Evolutionary conservation across 2,797 vertebrate species (phyloP), one percentile per base, ranked within the genome.

Genomic region (Hybognathus amarus): DNA sequence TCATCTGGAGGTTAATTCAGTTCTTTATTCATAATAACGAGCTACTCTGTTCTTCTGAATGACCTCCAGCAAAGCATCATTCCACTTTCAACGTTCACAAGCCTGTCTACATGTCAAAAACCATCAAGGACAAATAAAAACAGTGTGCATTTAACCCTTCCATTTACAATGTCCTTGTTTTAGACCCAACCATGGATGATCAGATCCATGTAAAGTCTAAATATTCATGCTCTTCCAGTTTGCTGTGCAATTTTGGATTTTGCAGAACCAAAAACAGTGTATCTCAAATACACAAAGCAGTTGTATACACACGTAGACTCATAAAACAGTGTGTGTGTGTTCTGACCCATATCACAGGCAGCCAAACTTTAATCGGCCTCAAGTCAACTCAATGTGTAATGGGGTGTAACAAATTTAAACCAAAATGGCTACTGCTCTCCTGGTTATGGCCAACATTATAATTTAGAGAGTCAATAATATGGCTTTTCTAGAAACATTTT

Each of bases 1-100:
- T 83, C 81, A 40, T 68, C 47, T 12, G 73, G 30, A 83, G 82
- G 82, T 78, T 78, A 78, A 78, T 70, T 77, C 38, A 61, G 24
- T 70, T 36, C 54, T 77, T 83, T 83, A 83, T 83, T 83, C 75
- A 63, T 83, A 78, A 83, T 78, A 83, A 83, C n/a, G 74, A 78
- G 74, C 33, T 56, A 38, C 22, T 83, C 47, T 24, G 30, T 24
- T 61, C n/a, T 38, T 70, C 27, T 77, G 4, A 61, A 17, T 77
- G 82, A 83, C 64, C 82, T 83, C 66, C 17, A 61, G 11, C 6
- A 33, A 59, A 40, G 11, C 64, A 12, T 45, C 18, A 67, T 27
- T 3, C 24, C 47, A 76, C 63, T 33, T 66, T 63, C 52, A 50
- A 75, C 45, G 30, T 54, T 66, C 33, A 66, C 27, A 24, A 24